Evolutionary conservation across 2,888 invertebrate genomes (phyloP).

Genomic region (Scaptomyza caliginosa): DNA sequence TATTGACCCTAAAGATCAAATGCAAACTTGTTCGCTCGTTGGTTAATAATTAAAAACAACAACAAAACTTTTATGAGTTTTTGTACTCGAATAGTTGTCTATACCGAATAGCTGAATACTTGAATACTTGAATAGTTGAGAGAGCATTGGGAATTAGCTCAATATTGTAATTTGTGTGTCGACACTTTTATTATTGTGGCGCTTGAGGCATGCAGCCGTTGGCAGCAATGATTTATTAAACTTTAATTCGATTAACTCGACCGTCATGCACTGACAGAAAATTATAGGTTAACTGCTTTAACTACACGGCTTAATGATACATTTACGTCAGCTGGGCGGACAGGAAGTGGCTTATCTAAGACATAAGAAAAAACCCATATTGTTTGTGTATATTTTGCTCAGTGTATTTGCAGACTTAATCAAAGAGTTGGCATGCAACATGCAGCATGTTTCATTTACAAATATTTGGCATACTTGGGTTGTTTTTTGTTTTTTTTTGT

Average conservation of each 20-base stretch:
- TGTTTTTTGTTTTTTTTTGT: conserved; percentile 50
- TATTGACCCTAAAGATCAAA: conserved; percentile 78
- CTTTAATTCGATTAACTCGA: conserved; percentile 41
- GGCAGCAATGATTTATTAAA: conserved; percentile 24
- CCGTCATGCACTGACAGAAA: conserved; percentile 25
- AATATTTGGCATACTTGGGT: conserved; percentile 76
- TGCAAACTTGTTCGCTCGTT: conserved; percentile 76
- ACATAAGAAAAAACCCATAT: too few relatives aligned
- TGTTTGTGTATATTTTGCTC: not conserved
- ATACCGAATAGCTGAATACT: conserved; percentile 23
- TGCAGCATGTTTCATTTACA: conserved; percentile 39
- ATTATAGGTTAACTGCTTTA: not conserved
- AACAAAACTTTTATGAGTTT: conserved; percentile 18
- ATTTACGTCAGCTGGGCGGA: not conserved
- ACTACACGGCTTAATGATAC: not conserved
- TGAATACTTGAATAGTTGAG: conserved; percentile 27
- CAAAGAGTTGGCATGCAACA: conserved; percentile 52
- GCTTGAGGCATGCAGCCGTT: conserved; percentile 18
- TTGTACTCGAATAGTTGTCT: conserved; percentile 8
- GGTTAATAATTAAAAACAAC: conserved; percentile 58
- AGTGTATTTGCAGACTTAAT: conserved; percentile 52
- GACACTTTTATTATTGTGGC: conserved; percentile 54
- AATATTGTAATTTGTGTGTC: conserved; percentile 63
- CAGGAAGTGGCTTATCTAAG: conserved; percentile 2
- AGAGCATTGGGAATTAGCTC: conserved; percentile 38